Evolutionary conservation across 2,888 invertebrate genomes (phyloP), one percentile per base, ranked within the genome.

Genomic region (Cephus runcator): DNA sequence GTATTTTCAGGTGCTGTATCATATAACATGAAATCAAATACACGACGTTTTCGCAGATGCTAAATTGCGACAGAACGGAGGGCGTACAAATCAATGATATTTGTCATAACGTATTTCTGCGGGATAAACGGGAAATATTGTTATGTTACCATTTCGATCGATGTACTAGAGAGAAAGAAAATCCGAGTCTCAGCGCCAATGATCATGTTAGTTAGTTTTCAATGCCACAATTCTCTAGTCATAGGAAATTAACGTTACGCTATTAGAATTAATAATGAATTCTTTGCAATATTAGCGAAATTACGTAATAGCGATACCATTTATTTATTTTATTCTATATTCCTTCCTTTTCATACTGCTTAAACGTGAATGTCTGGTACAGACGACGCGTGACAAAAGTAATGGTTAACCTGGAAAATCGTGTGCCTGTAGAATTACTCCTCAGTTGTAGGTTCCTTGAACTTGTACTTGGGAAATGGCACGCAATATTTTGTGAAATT

Each of bases 211-310:
- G 69, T 56, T 77, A 77, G 35, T 77, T 81, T 80, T 73, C 80
- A 80, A 80, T 78, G 81, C 85, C 85, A 83, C 85, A 78, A 82
- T 82, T 84, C 80, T 86, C 86, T 86, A 86, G 86, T 86, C 86
- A 86, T 82, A 80, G 73, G 80, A 85, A 83, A 81, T 85, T 82
- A 82, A 83, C 76, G 74, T 75, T 77, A 79, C 81, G 79, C 82
- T 81, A 79, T 86, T 85, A 79, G 23, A 71, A 34, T 33, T 71
- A 33, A 76, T 69, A 73, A 31, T 68, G 73, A 77, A 40, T 74
- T 69, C 40, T 77, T 75, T 74, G 71, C 71, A 71, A 71, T 71
- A 71, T 71, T 71, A 71, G 71, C 31, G 33, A 71, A 71, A 71
- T 71, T 31, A 33, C 23, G 56, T 71, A 71, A 71, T 71, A 31